Conservation (phyloP, 2,113 vertebrate genomes). For the Gymnocephalus cernua region DNA sequence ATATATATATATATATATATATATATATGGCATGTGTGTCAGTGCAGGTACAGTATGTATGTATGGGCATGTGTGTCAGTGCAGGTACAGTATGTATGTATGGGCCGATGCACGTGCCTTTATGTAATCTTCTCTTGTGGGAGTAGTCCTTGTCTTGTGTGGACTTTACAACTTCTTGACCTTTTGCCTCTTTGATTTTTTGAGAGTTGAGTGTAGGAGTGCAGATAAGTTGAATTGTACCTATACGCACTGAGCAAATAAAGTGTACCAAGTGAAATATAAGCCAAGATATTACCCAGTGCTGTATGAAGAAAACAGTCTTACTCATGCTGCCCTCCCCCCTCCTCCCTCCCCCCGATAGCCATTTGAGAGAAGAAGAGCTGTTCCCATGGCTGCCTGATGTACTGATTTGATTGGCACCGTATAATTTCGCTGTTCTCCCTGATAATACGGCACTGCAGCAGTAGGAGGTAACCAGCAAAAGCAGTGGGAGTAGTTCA, state of each 20-base stretch:
- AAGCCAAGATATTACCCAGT: not conserved
- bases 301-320: conserved; percentile 10
- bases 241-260: not conserved
- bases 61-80: not conserved
- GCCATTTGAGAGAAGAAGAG: conserved; percentile 34
- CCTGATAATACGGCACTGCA: conserved; percentile 46
- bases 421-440: conserved; percentile 48
- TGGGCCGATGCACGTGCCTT: conserved; percentile 36
- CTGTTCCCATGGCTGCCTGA: conserved; percentile 52
- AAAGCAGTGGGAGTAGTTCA: conserved; percentile 38
- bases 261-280: not conserved
- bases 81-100: not conserved
- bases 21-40: not conserved
- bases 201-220: conserved; percentile 44
- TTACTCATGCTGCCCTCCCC: conserved; percentile 17
- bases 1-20: too few relatives aligned
- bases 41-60: not conserved
- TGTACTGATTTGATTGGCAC: conserved; percentile 49
- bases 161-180: conserved; percentile 54
- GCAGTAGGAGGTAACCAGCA: conserved; percentile 60
- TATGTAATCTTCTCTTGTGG: conserved; percentile 59
- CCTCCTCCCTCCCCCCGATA: conserved; percentile 23
- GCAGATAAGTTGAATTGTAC: conserved; percentile 28
- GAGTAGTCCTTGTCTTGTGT: conserved; percentile 29
- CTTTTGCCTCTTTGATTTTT: conserved; percentile 23